Percentiles rank a stretch among this genome's conserved stretches.
Conservation (phyloP, 1,140 invertebrate species). For the Heliconius congener region DNA sequence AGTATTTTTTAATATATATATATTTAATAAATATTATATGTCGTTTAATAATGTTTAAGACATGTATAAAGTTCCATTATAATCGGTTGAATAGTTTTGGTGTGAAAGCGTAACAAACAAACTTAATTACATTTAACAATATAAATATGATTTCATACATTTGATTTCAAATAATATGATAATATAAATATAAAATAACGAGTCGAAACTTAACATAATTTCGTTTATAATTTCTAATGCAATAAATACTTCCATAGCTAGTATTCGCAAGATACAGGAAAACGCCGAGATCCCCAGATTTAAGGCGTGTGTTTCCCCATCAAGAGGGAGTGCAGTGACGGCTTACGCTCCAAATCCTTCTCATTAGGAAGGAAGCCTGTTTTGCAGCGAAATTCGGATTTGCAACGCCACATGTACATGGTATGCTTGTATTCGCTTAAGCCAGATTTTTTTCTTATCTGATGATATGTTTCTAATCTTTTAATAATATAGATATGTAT, state of each 20-base stretch:
- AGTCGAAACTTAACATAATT: too few relatives aligned
- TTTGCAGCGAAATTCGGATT: conserved; percentile 37
- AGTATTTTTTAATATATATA: too few relatives aligned
- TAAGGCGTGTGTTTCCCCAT: conserved; percentile 30
- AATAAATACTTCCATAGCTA: background rate
- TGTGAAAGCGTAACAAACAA: too few relatives aligned
- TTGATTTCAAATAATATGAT: too few relatives aligned
- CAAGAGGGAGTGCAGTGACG: conserved; percentile 35
- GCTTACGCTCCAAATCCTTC: conserved; percentile 38
- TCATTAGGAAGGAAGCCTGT: conserved; percentile 37
- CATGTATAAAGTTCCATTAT: too few relatives aligned
- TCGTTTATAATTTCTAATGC: background rate
- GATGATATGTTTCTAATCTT: background rate
- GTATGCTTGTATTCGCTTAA: conserved; percentile 17
- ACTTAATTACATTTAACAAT: too few relatives aligned
- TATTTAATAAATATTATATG: too few relatives aligned
- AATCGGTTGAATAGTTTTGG: too few relatives aligned
- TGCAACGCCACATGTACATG: conserved; percentile 29
- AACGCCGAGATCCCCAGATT: conserved; percentile 17
- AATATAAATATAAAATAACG: too few relatives aligned
- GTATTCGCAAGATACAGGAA: conserved; percentile 16
- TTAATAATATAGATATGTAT: background rate
- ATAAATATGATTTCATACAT: too few relatives aligned
- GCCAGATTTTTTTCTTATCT: background rate
- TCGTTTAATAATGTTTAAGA: too few relatives aligned